phyloP scores from a whole-genome alignment of 2,888 invertebrate species.

The Geotrupes spiniger region DNA sequence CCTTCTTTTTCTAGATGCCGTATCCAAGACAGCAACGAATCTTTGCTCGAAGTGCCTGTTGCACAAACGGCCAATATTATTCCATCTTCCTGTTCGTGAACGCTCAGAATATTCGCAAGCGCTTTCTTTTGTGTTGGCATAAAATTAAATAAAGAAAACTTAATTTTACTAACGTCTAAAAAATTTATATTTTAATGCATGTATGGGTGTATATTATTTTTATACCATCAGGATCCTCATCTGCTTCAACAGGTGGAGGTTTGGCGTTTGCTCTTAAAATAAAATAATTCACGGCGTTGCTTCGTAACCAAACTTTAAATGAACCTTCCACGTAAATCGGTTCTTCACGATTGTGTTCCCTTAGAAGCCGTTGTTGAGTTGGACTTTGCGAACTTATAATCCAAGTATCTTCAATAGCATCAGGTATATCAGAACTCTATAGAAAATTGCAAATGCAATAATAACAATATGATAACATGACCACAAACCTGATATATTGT shows the following conservation, averaged over 20 bases:
- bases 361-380: slow-evolving; percentile 68
- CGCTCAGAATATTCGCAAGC: slow-evolving; percentile 55
- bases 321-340: slow-evolving; percentile 84
- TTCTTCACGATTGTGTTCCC: slow-evolving; percentile 58
- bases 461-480: background rate
- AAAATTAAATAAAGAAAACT: slow-evolving; percentile 57
- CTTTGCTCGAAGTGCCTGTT: slow-evolving; percentile 86
- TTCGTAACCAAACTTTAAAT: slow-evolving; percentile 73
- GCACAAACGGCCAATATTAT: slow-evolving; percentile 84
- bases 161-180: slow-evolving; percentile 70
- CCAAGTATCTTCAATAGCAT: slow-evolving; percentile 86
- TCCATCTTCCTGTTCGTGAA: slow-evolving; percentile 93
- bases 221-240: slow-evolving; percentile 66
- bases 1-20: slow-evolving; percentile 71
- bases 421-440: slow-evolving; percentile 67
- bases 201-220: slow-evolving; percentile 6
- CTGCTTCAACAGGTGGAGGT: slow-evolving; percentile 47
- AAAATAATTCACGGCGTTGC: slow-evolving; percentile 79
- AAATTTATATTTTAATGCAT: slow-evolving; percentile 24
- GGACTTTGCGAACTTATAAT: slow-evolving; percentile 84
- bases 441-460: slow-evolving; percentile 29
- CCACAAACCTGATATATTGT: slow-evolving; percentile 55
- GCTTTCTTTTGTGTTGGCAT: slow-evolving; percentile 47
- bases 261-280: slow-evolving; percentile 71
- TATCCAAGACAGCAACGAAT: slow-evolving; percentile 91